A percentile compares a stretch with the other conserved stretches of the same genome.
phyloP scores from a whole-genome alignment of 2,888 invertebrate species.

The Falcaria lacertinaria region DNA sequence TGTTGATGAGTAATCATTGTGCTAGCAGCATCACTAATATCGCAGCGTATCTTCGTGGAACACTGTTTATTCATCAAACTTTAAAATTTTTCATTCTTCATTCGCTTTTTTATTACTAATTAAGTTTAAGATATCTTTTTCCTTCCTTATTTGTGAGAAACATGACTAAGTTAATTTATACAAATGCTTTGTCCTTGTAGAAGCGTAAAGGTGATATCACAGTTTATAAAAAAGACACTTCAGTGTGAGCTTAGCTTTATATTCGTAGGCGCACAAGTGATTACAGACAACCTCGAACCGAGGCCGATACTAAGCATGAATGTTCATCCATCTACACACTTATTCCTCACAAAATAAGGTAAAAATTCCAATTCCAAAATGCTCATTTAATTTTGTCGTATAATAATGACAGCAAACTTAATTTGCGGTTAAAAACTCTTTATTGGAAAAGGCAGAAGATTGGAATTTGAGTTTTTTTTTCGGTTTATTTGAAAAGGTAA shows the following conservation, averaged over 20 bases:
- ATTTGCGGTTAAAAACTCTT: background rate
- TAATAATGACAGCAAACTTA: background rate
- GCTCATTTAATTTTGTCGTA: background rate
- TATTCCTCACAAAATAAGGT: background rate
- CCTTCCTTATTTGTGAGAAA: no score
- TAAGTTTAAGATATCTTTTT: no score
- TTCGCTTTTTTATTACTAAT: no score
- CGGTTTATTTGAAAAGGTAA: no score
- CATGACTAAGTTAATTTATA: no score
- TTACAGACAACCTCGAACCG: constrained; percentile 33
- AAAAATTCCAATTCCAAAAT: background rate
- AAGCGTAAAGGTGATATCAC: background rate
- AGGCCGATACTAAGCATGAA: constrained; percentile 17
- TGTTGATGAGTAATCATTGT: no score
- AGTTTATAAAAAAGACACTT: constrained; percentile 13
- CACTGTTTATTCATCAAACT: no score
- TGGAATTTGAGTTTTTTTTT: background rate
- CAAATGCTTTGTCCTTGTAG: no score
- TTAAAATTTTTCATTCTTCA: no score
- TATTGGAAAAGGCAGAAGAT: background rate
- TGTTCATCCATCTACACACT: background rate
- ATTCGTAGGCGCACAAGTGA: constrained; percentile 32
- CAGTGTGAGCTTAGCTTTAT: no score
- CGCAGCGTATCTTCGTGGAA: no score
- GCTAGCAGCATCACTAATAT: no score